Evolutionary conservation across 2,888 invertebrate species (phyloP), one percentile per base, ranked within the genome.

Genomic region (Doris montereyensis): DNA sequence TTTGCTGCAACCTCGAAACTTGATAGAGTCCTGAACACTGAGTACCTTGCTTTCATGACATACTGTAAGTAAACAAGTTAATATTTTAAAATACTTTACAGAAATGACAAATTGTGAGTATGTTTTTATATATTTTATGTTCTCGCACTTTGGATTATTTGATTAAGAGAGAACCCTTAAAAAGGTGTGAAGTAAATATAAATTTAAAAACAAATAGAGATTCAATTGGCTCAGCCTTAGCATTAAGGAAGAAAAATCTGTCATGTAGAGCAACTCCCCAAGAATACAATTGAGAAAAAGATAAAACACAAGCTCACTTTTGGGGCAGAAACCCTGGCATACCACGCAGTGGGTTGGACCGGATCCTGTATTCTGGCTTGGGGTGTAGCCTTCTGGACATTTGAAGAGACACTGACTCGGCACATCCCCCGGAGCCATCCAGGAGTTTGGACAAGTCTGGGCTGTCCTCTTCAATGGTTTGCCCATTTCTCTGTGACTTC

Each of bases 1-100:
- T 86, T 95, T 94, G 0, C 97, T 97, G 92, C 99, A 99, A 1
- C 97, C 97, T 81, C 94, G 94, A 80, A 96, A 94, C 81, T 94
- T 93, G 89, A 95, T 95, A 0, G 97, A 96, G 0, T 95, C 93
- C 17, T 94, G 94, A 76, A 97, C 94, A 84, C 96, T 97, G 91
- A 97, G 96, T 17, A 98, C 94, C 88, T 93, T 94, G 17, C 93
- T 93, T 0, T 94, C 94, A 0, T 89, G 85, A 89, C 98, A 98
- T 82, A 94, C 94, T 88, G 85, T 35, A 87, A 86, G 76, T 67
- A 81, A 79, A 76, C 5, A n/a, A 62, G n/a, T n/a, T n/a, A n/a
- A n/a, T n/a, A n/a, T n/a, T n/a, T n/a, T n/a, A n/a, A n/a, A n/a
- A n/a, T n/a, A n/a, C n/a, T n/a, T n/a, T n/a, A n/a, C n/a, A n/a